Evolutionary conservation across 2,113 vertebrate genomes (phyloP), one percentile per base, ranked within the genome.

Genomic region (Chaetura pelagica): DNA sequence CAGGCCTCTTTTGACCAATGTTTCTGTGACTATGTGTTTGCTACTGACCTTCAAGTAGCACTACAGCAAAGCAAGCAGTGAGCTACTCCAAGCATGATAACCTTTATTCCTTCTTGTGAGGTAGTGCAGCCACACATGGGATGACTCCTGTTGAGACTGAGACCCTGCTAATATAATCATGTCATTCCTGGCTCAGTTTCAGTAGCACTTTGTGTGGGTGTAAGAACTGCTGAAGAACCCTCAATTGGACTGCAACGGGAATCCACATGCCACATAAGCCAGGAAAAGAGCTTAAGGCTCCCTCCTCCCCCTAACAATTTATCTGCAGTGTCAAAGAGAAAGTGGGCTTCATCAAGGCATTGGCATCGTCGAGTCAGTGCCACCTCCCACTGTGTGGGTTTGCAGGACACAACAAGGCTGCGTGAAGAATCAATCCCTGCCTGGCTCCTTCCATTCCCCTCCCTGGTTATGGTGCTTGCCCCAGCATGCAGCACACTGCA

Each of bases 401-500:
- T n/a, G 44, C 52, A 82, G 77, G 52, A 38, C 13, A 51, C 57
- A 52, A 30, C 52, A 52, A 46, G 77, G 69, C 73, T 82, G 34
- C 13, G 24, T 29, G 72, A 20, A 90, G 48, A 8, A 4, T 9
- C 2, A 0, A 23, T 61, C 46, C 48, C 54, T 49, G 34, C 59
- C 58, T 5, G 2, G 49, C 27, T 77, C 44, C 72, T 40, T 59
- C 62, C 62, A 35, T 52, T 29, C 5, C 29, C 0, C 2, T 48
- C 11, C 21, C 14, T 0, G 4, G 59, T n/a, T 38, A 6, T 20
- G 2, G 19, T 49, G 68, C 24, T 55, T 12, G 55, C 30, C 29
- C 55, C 64, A 63, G 46, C 58, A 5, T 1, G 2, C 23, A 22
- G 32, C 35, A 17, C 1, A 0, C 32, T 0, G 1, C 27, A 7